Evolutionary conservation across 1,140 invertebrate species (phyloP).

Genomic region (Drosophila funebris): DNA sequence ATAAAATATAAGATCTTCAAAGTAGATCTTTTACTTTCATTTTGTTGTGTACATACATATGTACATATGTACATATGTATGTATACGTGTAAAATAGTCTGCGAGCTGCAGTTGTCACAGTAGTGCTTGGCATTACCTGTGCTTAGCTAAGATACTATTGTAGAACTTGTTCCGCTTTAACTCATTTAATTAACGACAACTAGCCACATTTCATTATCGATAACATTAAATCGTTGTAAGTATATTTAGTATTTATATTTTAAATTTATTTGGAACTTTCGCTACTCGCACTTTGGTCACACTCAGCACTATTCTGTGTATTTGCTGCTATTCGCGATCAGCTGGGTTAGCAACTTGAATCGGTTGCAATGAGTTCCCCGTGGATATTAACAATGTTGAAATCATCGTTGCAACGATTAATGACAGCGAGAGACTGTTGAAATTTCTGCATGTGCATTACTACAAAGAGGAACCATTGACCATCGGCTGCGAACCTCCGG

Average conservation of each 20-base stretch:
- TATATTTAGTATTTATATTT: constrained; percentile 6
- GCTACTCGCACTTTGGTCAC: neutral
- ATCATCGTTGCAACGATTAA: constrained; percentile 33
- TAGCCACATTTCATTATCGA: neutral
- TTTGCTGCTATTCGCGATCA: neutral
- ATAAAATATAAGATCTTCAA: too few relatives aligned
- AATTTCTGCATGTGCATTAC: constrained; percentile 58
- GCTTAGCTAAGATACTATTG: too few relatives aligned
- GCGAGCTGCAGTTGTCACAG: too few relatives aligned
- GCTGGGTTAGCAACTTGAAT: neutral
- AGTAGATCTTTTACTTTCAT: too few relatives aligned
- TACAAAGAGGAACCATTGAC: constrained; percentile 66
- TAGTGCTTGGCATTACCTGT: too few relatives aligned
- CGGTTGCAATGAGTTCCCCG: neutral
- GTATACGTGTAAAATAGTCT: too few relatives aligned
- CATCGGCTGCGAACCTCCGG: constrained; percentile 40
- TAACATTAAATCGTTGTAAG: neutral
- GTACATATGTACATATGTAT: too few relatives aligned
- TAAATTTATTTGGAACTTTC: neutral
- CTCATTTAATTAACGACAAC: neutral
- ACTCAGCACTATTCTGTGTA: neutral
- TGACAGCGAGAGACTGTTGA: constrained; percentile 34
- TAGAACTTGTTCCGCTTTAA: too few relatives aligned
- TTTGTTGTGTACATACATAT: too few relatives aligned
- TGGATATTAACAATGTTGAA: neutral